Evolutionary conservation across 2,888 invertebrate genomes (phyloP), one percentile per base, ranked within the genome.

Genomic region (Volucella inanis): DNA sequence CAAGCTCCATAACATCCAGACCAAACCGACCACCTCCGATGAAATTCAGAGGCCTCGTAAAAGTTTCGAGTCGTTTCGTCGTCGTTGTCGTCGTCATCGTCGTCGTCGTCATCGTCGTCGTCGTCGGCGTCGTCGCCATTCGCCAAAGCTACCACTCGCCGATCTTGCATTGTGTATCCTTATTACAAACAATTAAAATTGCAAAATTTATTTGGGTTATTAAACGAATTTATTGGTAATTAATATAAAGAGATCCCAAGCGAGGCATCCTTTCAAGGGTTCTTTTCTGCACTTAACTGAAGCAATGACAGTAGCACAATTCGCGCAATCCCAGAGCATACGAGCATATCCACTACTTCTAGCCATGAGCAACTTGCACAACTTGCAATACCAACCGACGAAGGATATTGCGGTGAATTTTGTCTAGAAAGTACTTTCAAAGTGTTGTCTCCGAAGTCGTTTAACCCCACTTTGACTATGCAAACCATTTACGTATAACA

Each of bases 151-250:
- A 1, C 31, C 6, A 31, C 6, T 31, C 31, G 76, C 81, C 85
- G 77, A 76, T 64, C 67, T 81, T 81, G 72, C 85, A 77, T 52
- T 85, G 67, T 78, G 31, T 31, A 77, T 86, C 86, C 82, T 82
- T 78, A 82, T 86, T 86, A 86, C 86, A 82, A 86, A 82, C 86
- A 86, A 86, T 86, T 86, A 86, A 86, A 86, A 82, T 74, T 57
- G 68, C 10, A 43, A 82, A 86, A 86, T 86, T 86, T 86, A 86
- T 86, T 81, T 82, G 59, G 77, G 82, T 82, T 86, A 78, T 86
- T 86, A 82, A 86, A 82, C 65, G 59, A 86, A 86, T 82, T 86
- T 86, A 86, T 86, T 86, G 86, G 86, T 86, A 82, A 86, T 86
- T 82, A 86, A 86, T 82, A 86, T 82, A 71, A 85, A 85, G 72